A percentile compares a stretch with the other conserved stretches of the same genome.
These are phyloP conservation scores for Zelostemma sp. DNA, from an alignment of 1,140 invertebrate genomes.

Conservation along the genomic window DNA sequence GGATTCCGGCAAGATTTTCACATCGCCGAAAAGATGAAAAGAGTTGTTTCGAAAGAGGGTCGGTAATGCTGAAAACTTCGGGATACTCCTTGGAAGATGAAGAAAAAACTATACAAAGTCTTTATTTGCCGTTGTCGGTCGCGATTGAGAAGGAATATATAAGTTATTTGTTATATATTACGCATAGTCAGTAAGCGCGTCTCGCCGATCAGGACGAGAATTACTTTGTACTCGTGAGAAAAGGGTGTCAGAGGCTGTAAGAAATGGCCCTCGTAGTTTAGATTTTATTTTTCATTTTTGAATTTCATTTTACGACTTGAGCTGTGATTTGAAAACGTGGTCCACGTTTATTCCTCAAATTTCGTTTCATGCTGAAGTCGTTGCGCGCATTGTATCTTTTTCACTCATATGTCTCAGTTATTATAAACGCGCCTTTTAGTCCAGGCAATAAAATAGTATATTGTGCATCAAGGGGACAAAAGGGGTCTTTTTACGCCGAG, in stretches of 20 bases:
- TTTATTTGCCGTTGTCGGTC: neutral
- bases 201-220: neutral
- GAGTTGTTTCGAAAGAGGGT: slow-evolving; percentile 9
- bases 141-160: neutral
- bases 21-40: too few species aligned
- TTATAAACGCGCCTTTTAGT: too few species aligned
- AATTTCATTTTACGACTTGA: slow-evolving; percentile 5
- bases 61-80: neutral
- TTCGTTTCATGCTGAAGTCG: too few species aligned
- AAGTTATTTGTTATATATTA: slow-evolving; percentile 12
- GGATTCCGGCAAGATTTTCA: too few species aligned
- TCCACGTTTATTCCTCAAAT: slow-evolving; percentile 15
- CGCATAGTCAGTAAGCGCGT: neutral
- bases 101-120: slow-evolving; percentile 1
- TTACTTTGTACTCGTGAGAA: too few species aligned
- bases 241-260: slow-evolving; percentile 11
- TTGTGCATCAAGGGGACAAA: too few species aligned
- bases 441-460: too few species aligned
- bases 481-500: too few species aligned
- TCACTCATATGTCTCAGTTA: too few species aligned
- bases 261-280: slow-evolving; percentile 9
- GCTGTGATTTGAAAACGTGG: slow-evolving; percentile 13
- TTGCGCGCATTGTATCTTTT: too few species aligned
- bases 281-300: slow-evolving; percentile 13
- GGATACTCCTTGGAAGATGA: slow-evolving; percentile 1